Evolutionary conservation across 2,113 vertebrate genomes (phyloP), one percentile per base, ranked within the genome.

Genomic region (Eudyptes chrysolophus): DNA sequence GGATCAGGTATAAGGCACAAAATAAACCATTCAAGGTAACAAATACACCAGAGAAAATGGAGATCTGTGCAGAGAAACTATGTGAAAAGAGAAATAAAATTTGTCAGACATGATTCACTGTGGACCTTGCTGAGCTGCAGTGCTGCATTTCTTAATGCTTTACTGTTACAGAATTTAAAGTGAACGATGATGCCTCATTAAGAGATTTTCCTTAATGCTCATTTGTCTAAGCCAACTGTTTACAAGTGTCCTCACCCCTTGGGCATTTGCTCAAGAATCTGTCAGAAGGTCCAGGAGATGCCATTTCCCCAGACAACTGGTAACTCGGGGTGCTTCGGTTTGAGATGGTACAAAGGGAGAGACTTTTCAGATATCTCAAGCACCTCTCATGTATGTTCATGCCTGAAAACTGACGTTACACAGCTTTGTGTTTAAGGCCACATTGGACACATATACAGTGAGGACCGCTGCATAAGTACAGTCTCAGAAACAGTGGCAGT

Each of bases 211-310:
- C 44, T 89, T 84, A 91, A 76, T 65, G 44, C 25, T 79, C 68
- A 49, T 89, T 84, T 87, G 54, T 52, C 89, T 95, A 81, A 90
- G 34, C 34, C 69, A 92, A 27, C 57, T 94, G 26, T 90, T 89
- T 87, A 70, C 26, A 62, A 0, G 2, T 57, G 34, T 64, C 27
- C 32, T 86, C 26, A 12, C 24, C 75, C 21, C 32, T 34, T 55
- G 60, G 44, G 10, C n/a, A 24, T 80, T 94, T 86, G 48, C 25
- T 64, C 9, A 71, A 6, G 13, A 52, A 68, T 60, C 44, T 3
- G 5, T 62, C 36, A 49, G 32, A 78, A 51, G 6, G 27, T 55
- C n/a, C 44, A 66, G 54, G n/a, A 81, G 19, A 36, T 21, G 27
- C 26, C 10, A 52, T 83, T 87, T 94, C n/a, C 21, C 11, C 27